Percentiles rank a stretch among this genome's conserved stretches.
These are phyloP conservation scores for Cryptoblepharus egeriae DNA, from an alignment of 2,797 vertebrate species.

Conservation along the genomic window DNA sequence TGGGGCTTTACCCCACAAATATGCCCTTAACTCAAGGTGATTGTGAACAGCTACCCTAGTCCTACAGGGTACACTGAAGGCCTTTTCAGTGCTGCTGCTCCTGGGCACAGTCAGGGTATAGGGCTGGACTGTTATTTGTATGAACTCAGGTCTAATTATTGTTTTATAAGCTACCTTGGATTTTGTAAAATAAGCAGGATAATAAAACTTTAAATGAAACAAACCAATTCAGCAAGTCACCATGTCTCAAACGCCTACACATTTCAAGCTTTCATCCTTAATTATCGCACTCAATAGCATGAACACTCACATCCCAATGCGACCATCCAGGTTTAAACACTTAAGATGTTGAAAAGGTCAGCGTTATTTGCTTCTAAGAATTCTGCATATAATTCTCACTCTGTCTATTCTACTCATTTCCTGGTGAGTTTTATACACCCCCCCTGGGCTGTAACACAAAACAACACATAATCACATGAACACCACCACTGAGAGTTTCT, in stretches of 20 bases:
- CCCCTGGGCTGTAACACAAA: not conserved
- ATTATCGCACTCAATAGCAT: not conserved
- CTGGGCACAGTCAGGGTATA: too few species aligned
- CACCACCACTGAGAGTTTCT: too few species aligned
- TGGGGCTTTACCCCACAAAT: too few species aligned
- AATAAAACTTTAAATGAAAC: not conserved
- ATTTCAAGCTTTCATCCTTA: not conserved
- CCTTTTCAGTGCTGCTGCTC: too few species aligned
- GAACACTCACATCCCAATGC: not conserved
- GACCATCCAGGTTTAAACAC: not conserved
- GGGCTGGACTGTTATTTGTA: too few species aligned
- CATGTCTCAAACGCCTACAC: not conserved
- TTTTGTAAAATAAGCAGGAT: not conserved
- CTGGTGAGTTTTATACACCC: not conserved
- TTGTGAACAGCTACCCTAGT: too few species aligned
- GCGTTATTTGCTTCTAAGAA: not conserved
- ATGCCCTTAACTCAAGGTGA: too few species aligned
- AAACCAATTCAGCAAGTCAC: not conserved
- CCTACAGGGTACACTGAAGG: too few species aligned
- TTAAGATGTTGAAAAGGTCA: not conserved
- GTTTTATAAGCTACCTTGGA: too few species aligned
- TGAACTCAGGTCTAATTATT: too few species aligned
- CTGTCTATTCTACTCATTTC: not conserved
- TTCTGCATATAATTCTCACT: not conserved
- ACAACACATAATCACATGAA: too few species aligned